Percentiles rank a stretch among this genome's conserved stretches.
These are phyloP conservation scores for Ectemnius cavifrons DNA, from an alignment of 2,888 invertebrate genomes.

Conservation along the genomic window DNA sequence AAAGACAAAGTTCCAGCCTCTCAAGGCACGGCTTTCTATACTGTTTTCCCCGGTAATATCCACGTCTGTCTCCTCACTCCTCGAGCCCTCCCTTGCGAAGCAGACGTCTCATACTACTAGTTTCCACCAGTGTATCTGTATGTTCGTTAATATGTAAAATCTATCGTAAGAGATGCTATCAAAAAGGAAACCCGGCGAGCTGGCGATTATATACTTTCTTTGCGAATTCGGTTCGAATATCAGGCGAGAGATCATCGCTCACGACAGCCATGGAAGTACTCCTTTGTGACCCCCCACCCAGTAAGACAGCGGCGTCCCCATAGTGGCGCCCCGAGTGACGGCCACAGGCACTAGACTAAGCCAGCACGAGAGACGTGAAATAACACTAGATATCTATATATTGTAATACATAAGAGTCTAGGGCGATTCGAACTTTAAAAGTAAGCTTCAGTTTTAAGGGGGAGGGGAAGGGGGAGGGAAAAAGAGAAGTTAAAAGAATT, in stretches of 20 bases:
- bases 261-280: conserved; percentile 53
- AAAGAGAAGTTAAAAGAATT: conserved; percentile 40
- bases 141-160: conserved; percentile 1
- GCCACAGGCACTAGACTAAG: conserved; percentile 66
- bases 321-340: conserved; percentile 58
- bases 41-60: too few species aligned
- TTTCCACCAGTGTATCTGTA: conserved; percentile 24
- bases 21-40: too few species aligned
- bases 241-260: neutral
- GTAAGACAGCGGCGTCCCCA: conserved; percentile 56
- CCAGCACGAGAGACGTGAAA: conserved; percentile 17
- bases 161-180: neutral
- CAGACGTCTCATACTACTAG: neutral
- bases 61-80: conserved; percentile 14
- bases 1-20: too few species aligned
- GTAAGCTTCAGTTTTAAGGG: conserved; percentile 70
- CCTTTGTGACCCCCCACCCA: conserved; percentile 52
- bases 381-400: conserved; percentile 58
- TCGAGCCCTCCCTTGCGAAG: neutral
- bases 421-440: conserved; percentile 61
- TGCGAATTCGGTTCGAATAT: neutral
- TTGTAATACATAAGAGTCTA: conserved; percentile 58
- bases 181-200: neutral
- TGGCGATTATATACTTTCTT: too few species aligned
- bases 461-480: conserved; percentile 41